Conservation (phyloP, 2,113 vertebrate genomes). For the Emydocephalus ijimae region DNA sequence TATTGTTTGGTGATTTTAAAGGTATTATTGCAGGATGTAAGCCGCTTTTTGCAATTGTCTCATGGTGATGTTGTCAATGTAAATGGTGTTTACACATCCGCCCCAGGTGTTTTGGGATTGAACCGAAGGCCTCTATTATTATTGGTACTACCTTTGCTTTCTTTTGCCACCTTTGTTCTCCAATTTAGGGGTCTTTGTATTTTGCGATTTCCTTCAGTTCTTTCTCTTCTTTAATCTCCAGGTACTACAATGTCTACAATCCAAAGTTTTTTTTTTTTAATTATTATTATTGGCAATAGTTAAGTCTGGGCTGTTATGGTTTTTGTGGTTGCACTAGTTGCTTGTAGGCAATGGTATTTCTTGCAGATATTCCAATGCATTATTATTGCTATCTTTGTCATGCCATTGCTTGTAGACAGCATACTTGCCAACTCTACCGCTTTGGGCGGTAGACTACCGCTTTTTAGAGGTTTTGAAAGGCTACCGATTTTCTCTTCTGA, state of each 20-base stretch:
- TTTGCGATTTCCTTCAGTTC: background rate
- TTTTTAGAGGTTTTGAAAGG: no score
- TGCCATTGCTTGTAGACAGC: background rate
- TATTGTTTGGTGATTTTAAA: background rate
- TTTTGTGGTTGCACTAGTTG: background rate
- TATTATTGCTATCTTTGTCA: background rate
- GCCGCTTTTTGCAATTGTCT: background rate
- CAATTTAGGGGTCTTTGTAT: background rate
- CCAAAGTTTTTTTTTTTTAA: background rate
- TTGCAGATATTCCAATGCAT: background rate
- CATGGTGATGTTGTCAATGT: background rate
- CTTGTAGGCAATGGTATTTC: background rate
- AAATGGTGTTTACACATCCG: background rate
- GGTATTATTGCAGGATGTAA: background rate
- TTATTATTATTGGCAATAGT: background rate
- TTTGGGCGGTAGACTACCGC: no score
- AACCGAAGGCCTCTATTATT: background rate
- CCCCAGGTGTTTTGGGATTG: background rate
- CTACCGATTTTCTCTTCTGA: no score
- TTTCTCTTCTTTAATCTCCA: background rate
- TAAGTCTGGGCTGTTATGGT: background rate
- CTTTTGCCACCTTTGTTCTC: background rate
- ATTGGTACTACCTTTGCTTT: background rate
- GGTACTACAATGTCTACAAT: background rate
- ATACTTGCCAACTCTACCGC: no score